A percentile compares a stretch with the other conserved stretches of the same genome.
phyloP scores from a whole-genome alignment of 2,113 vertebrate genomes.

The Scolopax mira region DNA sequence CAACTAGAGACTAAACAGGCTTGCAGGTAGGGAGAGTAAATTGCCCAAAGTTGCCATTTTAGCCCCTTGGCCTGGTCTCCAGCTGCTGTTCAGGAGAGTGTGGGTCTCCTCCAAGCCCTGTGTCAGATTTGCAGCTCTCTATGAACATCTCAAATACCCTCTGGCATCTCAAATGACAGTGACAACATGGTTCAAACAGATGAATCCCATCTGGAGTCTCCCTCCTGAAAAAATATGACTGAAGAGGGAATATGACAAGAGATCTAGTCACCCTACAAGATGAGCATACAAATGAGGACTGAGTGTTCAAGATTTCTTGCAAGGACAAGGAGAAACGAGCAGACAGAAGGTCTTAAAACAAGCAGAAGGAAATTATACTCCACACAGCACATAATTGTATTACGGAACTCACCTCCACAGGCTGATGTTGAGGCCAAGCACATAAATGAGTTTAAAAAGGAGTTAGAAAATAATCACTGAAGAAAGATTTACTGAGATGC shows the following conservation, averaged over 20 bases:
- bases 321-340: neutral
- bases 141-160: neutral
- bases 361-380: constrained; percentile 39
- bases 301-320: neutral
- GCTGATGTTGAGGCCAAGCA: constrained; percentile 20
- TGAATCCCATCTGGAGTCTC: neutral
- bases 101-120: neutral
- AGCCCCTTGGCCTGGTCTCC: neutral
- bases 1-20: neutral
- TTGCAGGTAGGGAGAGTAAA: neutral
- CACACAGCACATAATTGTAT: neutral
- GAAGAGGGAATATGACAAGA: neutral
- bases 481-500: constrained; percentile 5
- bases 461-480: neutral
- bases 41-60: neutral
- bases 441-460: constrained; percentile 18
- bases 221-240: neutral
- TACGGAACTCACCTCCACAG: neutral
- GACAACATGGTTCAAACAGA: neutral
- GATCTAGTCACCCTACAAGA: neutral
- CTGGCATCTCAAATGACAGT: neutral
- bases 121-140: neutral
- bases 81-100: neutral
- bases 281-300: neutral
- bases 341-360: constrained; percentile 12